phyloP scores from a whole-genome alignment of 2,888 invertebrate species.

The Nomada ferruginata region DNA sequence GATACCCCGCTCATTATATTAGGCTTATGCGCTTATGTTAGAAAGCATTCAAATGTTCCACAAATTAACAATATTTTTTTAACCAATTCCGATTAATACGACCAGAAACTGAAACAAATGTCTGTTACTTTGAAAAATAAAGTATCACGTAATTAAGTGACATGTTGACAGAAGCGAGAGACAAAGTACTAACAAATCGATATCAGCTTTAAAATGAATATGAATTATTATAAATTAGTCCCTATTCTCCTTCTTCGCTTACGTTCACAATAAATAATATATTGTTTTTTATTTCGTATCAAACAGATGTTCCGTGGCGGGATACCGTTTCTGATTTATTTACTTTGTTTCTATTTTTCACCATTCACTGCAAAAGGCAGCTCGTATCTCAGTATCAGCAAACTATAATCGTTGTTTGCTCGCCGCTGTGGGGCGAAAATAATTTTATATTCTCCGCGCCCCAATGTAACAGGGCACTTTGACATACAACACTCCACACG shows the following conservation, averaged over 20 bases:
- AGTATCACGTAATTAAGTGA: conserved; percentile 9
- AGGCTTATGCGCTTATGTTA: conserved; percentile 41
- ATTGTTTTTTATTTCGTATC: conserved; percentile 27
- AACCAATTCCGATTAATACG: not conserved
- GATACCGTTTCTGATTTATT: conserved; percentile 37
- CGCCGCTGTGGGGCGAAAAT: conserved; percentile 78
- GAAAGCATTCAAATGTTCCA: conserved; percentile 19
- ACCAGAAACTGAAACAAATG: not conserved
- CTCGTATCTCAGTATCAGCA: conserved; percentile 78
- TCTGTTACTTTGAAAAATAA: conserved; percentile 12
- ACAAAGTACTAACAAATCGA: conserved; percentile 17
- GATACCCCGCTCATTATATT: conserved; percentile 23
- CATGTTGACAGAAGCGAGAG: conserved; percentile 1
- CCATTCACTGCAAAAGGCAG: conserved; percentile 62
- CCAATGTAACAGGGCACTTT: conserved; percentile 82
- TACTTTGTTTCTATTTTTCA: conserved; percentile 21
- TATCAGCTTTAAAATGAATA: conserved; percentile 19
- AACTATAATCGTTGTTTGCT: conserved; percentile 82
- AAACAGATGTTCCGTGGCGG: conserved; percentile 36
- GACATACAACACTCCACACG: conserved; percentile 96
- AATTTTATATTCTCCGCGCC: conserved; percentile 82
- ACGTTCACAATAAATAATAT: conserved; percentile 47
- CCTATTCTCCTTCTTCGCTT: conserved; percentile 5
- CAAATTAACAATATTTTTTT: conserved; percentile 3
- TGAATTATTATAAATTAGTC: conserved; percentile 20